Percentiles rank a stretch among this genome's conserved stretches.
These are phyloP conservation scores for Aphidius ervi DNA, from an alignment of 1,140 invertebrate species.

Conservation along the genomic window DNA sequence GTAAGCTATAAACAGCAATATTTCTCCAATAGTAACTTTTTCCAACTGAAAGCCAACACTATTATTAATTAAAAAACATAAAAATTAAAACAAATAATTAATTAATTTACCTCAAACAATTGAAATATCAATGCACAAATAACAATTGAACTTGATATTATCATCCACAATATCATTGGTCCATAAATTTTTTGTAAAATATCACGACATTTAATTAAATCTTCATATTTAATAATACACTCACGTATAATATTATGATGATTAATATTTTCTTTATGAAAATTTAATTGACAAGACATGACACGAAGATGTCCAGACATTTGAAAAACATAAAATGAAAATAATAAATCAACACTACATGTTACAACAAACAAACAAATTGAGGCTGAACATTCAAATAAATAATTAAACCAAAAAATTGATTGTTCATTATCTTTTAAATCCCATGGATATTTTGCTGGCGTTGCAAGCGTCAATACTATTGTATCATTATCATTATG, in stretches of 20 bases:
- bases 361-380: slow-evolving; percentile 20
- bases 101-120: slow-evolving; percentile 26
- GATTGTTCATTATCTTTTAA: neutral
- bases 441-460: slow-evolving; percentile 17
- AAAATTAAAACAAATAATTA: neutral
- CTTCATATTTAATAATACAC: slow-evolving; percentile 21
- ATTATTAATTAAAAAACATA: neutral
- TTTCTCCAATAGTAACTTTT: neutral
- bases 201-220: slow-evolving; percentile 21
- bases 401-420: slow-evolving; percentile 21
- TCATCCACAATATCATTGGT: slow-evolving; percentile 27
- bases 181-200: slow-evolving; percentile 31
- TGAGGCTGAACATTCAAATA: slow-evolving; percentile 12
- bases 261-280: slow-evolving; percentile 18
- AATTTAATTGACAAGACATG: slow-evolving; percentile 21
- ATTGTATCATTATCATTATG: slow-evolving; percentile 1
- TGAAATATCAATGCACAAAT: slow-evolving; percentile 35
- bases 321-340: slow-evolving; percentile 28
- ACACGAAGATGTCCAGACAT: slow-evolving; percentile 25
- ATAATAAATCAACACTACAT: slow-evolving; percentile 25
- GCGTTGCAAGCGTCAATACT: slow-evolving; percentile 4
- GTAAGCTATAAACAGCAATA: neutral
- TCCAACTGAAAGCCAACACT: slow-evolving; percentile 1
- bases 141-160: slow-evolving; percentile 25
- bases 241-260: slow-evolving; percentile 19